A percentile compares a stretch with the other conserved stretches of the same genome.
These are phyloP conservation scores for Syngnathus rostellatus DNA, from an alignment of 2,797 vertebrate genomes.

Conservation along the genomic window DNA sequence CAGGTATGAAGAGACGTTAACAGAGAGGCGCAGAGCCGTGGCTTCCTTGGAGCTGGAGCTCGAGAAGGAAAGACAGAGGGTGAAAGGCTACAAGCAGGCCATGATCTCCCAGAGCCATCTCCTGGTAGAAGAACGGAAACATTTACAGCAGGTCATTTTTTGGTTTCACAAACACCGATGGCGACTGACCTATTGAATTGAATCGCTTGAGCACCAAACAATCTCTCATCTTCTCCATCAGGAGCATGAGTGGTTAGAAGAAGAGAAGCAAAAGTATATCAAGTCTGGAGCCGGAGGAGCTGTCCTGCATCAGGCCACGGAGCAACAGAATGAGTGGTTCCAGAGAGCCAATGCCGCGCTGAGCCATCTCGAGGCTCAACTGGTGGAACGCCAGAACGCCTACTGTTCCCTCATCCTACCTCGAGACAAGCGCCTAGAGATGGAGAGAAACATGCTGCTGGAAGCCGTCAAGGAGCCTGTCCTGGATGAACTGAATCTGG, in stretches of 20 bases:
- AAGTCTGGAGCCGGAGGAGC: slow-evolving; percentile 63
- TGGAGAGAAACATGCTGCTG: slow-evolving; percentile 83
- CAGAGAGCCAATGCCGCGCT: slow-evolving; percentile 66
- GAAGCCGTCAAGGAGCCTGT: slow-evolving; percentile 75
- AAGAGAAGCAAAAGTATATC: slow-evolving; percentile 68
- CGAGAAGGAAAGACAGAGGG: slow-evolving; percentile 85
- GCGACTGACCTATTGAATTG: too few relatives aligned
- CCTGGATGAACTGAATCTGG: slow-evolving; percentile 69
- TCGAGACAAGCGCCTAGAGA: slow-evolving; percentile 71
- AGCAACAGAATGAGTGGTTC: slow-evolving; percentile 76
- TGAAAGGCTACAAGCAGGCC: slow-evolving; percentile 80
- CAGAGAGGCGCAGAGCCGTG: slow-evolving; percentile 71
- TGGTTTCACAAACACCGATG: too few relatives aligned
- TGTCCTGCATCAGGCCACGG: slow-evolving; percentile 69
- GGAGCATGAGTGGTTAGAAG: slow-evolving; percentile 73
- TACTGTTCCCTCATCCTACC: slow-evolving; percentile 82
- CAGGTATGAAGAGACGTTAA: slow-evolving; percentile 77
- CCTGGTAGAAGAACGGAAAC: slow-evolving; percentile 79
- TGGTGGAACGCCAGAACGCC: slow-evolving; percentile 82
- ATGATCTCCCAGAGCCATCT: slow-evolving; percentile 83
- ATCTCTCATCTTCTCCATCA: slow-evolving; percentile 24
- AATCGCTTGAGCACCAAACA: slow-evolving; percentile 1
- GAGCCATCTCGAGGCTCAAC: slow-evolving; percentile 76
- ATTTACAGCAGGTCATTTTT: slow-evolving; percentile 70
- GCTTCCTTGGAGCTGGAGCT: slow-evolving; percentile 84